These are phyloP conservation scores for Kryptolebias ocellatus DNA, from an alignment of 2,797 vertebrate species.

Conservation along the genomic window DNA sequence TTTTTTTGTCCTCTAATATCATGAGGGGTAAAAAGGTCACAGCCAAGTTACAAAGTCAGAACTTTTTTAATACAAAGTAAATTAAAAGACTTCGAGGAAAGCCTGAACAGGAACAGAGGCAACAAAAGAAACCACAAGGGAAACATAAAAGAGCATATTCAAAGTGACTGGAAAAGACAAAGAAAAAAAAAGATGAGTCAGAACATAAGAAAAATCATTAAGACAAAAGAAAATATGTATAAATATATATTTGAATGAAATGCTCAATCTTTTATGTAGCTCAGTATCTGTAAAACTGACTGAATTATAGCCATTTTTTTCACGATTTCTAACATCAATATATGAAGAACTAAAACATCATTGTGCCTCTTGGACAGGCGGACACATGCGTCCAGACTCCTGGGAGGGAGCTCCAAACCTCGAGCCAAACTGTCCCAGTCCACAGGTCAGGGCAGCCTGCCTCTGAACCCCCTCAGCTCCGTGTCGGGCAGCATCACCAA, in stretches of 20 bases:
- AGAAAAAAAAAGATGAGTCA: no score
- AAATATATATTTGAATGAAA: no score
- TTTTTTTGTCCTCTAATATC: no score
- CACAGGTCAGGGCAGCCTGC: conserved; percentile 59
- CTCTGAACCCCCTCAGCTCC: conserved; percentile 58
- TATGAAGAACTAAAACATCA: background rate
- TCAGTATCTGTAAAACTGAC: no score
- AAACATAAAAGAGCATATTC: background rate
- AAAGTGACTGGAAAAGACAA: no score
- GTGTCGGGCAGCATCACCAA: conserved; percentile 52
- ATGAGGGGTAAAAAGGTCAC: no score
- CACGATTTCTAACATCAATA: background rate
- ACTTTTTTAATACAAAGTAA: background rate
- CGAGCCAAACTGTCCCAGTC: conserved; percentile 68
- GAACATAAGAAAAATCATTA: no score
- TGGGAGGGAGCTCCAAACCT: conserved; percentile 72
- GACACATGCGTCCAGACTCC: conserved; percentile 77
- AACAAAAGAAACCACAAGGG: background rate
- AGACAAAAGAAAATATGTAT: no score
- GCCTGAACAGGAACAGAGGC: background rate
- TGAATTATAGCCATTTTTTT: no score
- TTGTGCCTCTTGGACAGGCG: conserved; percentile 50
- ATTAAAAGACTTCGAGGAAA: background rate
- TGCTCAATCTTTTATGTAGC: no score
- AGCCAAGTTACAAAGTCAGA: no score